Evolutionary conservation across 2,888 invertebrate species (phyloP).

Genomic region (Ichneumon xanthorius): DNA sequence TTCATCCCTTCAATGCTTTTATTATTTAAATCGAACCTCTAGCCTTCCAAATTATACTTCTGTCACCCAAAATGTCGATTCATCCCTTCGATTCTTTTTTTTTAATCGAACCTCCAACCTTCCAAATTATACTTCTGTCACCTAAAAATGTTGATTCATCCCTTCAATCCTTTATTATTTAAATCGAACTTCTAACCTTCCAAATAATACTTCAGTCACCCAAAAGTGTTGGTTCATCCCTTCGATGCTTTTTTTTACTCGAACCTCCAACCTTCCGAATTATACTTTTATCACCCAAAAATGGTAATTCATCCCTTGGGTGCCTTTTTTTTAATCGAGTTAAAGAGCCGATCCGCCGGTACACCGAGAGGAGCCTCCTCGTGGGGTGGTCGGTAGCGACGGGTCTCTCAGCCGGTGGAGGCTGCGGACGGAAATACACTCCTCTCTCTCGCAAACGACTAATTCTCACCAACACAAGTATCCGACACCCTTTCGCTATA

Average conservation of each 20-base stretch:
- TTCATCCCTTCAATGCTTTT: no score
- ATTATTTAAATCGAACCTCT: background rate
- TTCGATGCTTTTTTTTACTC: background rate
- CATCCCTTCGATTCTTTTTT: background rate
- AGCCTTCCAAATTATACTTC: background rate
- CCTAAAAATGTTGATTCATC: background rate
- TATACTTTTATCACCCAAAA: background rate
- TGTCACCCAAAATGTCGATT: background rate
- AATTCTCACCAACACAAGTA: constrained; percentile 75
- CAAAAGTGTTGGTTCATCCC: background rate
- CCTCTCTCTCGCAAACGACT: constrained; percentile 74
- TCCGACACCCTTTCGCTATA: constrained; percentile 46
- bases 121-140: background rate
- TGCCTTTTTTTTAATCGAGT: constrained; percentile 3
- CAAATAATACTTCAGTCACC: background rate
- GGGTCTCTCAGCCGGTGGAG: constrained; percentile 62
- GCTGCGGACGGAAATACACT: constrained; percentile 81
- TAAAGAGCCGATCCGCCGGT: constrained; percentile 4
- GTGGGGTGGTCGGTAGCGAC: constrained; percentile 73
- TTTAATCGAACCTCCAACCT: background rate
- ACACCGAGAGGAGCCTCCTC: constrained; percentile 38
- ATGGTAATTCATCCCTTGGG: background rate
- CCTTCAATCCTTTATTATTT: background rate
- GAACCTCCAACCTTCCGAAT: background rate
- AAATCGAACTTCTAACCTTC: background rate